Evolutionary conservation across 2,113 vertebrate species (phyloP), one percentile per base, ranked within the genome.

Genomic region (Tympanuchus pallidicinctus): DNA sequence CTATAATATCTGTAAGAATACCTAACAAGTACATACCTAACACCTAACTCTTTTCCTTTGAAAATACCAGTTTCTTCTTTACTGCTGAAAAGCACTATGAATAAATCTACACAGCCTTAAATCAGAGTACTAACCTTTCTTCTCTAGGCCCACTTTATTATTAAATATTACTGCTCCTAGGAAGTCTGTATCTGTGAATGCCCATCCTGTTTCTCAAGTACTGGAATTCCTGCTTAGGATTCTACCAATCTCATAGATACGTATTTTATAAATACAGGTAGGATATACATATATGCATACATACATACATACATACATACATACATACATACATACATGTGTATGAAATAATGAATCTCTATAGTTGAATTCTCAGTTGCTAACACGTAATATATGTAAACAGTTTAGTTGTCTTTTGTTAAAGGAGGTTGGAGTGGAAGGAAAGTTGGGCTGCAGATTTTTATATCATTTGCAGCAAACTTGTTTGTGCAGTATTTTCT

Each of bases 331-430:
- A n/a, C 27, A 10, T n/a, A 28, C 27, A 14, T 19, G 24, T 27
- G 4, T 7, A 14, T 14, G 70, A 45, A 40, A 3, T 7, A 76
- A 3, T 3, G 65, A 38, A 3, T 1, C 27, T 73, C 67, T 75
- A n/a, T 8, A 59, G 4, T 6, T 43, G 16, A 61, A 30, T 48
- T 8, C 25, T 78, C 8, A 42, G 28, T 85, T 82, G 71, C 4
- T 40, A 75, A 32, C 2, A n/a, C 0, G 2, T 42, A 45, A 60
- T 1, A 2, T 24, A n/a, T 8, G 3, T 38, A 18, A 34, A 30
- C 3, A 50, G 10, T 32, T 63, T 48, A 47, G 21, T 9, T 50
- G 34, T 13, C 15, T 45, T 59, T 48, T 28, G 4, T n/a, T 71
- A 10, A 66, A 66, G 50, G 11, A 4, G 2, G 45, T 81, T 75